Base-by-base conservation (phyloP, 2,797 vertebrate species). In the Pipistrellus nathusii region DNA sequence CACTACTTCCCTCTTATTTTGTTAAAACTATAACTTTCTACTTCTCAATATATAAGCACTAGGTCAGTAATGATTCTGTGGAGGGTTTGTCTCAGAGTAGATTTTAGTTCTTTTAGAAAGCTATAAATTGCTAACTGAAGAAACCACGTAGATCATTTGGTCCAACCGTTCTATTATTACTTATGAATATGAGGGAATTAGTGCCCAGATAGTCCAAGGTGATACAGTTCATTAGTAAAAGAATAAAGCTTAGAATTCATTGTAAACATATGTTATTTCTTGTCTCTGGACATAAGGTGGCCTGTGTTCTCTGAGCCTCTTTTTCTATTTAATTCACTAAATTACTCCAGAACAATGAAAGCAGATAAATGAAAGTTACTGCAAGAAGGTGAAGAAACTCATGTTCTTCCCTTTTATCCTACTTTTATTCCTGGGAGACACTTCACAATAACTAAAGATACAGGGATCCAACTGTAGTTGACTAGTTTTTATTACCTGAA, bases 111-210 rank as follows among this genome's bases (percentile, higher is more conserved):
- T 93, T 87, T 76, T 53, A 73, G 78, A 73, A 91, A 78, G 12
- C 6, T 32, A 51, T 51, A 73, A 85, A 64, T 14, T 91, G 48
- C 86, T 68, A 83, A 35, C 46, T 72, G 44, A 80, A 81, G 59
- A 95, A 82, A 44, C 9, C 32, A 48, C 53, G 5, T 57, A 76
- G 62, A 78, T n/a, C 46, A n/a, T 87, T 90, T 80, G 44, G 41
- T 59, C n/a, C 13, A 46, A 18, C 30, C 20, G 95, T 96, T 94
- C 82, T 3, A 15, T 75, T 95, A 95, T 94, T 68, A 66, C 27
- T 17, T 88, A 32, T 23, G 76, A 95, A 82, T 88, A 35, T 23
- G 76, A 95, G 85, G 73, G 86, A 92, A 68, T 68, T 71, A 69
- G 80, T 84, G 53, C 38, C 32, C 10, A 38, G 68, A 80, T 59